Conservation (phyloP, 2,113 vertebrate species). For the Charina bottae region DNA sequence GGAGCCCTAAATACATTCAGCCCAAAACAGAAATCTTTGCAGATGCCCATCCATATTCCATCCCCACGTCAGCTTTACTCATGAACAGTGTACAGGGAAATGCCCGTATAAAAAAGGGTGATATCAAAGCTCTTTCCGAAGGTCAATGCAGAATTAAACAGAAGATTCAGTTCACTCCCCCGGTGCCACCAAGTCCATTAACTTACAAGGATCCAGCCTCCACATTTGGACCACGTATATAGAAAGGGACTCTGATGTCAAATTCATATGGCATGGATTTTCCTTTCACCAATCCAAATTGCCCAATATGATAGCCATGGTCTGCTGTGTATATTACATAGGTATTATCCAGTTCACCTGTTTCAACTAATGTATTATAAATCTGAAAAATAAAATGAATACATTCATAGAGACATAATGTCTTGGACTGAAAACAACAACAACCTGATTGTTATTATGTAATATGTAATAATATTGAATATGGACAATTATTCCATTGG, state of each 20-base stretch:
- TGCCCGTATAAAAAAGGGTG: no score
- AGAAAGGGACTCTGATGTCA: constrained; percentile 96
- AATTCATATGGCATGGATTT: constrained; percentile 99
- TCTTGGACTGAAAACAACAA: neutral
- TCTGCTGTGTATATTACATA: constrained; percentile 96
- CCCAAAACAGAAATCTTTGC: neutral
- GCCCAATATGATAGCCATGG: constrained; percentile 97
- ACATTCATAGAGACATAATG: neutral
- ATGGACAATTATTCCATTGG: neutral
- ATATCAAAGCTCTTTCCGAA: neutral
- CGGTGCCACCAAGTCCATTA: neutral
- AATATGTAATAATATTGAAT: neutral
- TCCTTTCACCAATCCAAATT: constrained; percentile 97
- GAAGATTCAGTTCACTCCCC: neutral
- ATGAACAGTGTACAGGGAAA: no score
- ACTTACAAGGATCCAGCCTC: constrained; percentile 92
- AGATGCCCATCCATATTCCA: neutral
- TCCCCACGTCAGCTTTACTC: no score
- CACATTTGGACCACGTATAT: constrained; percentile 91
- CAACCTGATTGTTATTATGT: neutral
- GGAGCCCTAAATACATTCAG: neutral
- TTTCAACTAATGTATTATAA: constrained; percentile 89
- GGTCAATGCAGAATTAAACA: neutral
- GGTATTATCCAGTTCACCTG: constrained; percentile 92
- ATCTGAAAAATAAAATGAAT: constrained; percentile 74